Percentiles rank a stretch among this genome's conserved stretches.
Conservation (phyloP, 2,113 vertebrate genomes). For the Equus quagga region DNA sequence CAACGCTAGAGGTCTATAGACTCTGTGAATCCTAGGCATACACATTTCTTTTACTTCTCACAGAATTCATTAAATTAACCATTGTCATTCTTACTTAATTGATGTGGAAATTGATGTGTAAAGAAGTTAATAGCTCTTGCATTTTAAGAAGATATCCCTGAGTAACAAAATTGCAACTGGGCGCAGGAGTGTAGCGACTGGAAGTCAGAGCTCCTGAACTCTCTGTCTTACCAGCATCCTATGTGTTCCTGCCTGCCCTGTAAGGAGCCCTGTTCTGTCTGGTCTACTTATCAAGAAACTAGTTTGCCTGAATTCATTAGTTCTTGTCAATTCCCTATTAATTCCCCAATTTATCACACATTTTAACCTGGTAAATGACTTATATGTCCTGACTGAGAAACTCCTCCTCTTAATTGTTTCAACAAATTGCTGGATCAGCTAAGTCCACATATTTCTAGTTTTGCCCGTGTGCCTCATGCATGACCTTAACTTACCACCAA, state of each 20-base stretch:
- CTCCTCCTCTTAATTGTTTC: not conserved
- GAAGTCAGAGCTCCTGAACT: not conserved
- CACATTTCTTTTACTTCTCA: not conserved
- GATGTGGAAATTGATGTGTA: not conserved
- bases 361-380: not conserved
- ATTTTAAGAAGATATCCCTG: not conserved
- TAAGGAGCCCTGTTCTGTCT: not conserved
- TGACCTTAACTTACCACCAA: not conserved
- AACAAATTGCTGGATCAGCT: not conserved
- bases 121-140: not conserved
- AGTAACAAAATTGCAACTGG: not conserved
- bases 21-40: not conserved
- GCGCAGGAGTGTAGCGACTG: not conserved
- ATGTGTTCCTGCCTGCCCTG: not conserved
- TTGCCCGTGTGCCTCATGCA: not conserved
- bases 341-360: not conserved
- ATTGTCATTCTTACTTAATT: not conserved
- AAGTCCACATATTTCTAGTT: not conserved
- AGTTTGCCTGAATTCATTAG: not conserved
- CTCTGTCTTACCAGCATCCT: fast-evolving
- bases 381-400: not conserved
- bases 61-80: not conserved
- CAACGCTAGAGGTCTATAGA: not conserved
- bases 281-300: not conserved
- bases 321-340: not conserved